Evolutionary conservation across 1,140 invertebrate genomes (phyloP).

Genomic region (Drosophila erecta): DNA sequence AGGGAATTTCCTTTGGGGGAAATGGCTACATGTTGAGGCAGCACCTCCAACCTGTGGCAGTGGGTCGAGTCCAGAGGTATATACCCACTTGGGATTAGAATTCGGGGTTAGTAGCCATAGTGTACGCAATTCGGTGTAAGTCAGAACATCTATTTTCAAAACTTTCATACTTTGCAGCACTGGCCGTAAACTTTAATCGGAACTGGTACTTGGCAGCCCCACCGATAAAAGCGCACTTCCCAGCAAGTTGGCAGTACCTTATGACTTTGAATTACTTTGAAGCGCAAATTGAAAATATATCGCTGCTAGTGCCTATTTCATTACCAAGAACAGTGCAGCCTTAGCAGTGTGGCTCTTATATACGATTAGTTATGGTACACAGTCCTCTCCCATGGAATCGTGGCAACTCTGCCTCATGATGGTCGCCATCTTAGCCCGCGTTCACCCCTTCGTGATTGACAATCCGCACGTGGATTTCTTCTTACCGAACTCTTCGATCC

Average conservation of each 20-base stretch:
- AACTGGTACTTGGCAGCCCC: background rate
- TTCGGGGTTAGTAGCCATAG: no score
- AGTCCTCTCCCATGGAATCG: background rate
- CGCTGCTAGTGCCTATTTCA: background rate
- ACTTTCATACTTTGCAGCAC: background rate
- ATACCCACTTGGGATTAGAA: no score
- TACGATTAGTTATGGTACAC: background rate
- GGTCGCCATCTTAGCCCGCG: background rate
- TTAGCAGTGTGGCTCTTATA: no score
- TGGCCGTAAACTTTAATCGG: background rate
- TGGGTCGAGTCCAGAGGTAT: background rate
- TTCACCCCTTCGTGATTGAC: background rate
- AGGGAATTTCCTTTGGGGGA: no score
- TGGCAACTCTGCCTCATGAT: slow-evolving; percentile 1
- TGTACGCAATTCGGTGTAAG: no score
- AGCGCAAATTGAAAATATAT: background rate
- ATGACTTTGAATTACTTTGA: background rate
- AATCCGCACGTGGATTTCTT: background rate
- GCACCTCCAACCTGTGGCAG: background rate
- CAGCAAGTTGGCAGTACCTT: background rate
- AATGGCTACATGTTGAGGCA: background rate
- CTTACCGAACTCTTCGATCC: background rate
- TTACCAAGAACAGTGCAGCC: no score
- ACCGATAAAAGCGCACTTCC: background rate
- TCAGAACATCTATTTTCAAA: no score